Percentiles rank a stretch among this genome's conserved stretches.
Conservation (phyloP, 2,113 vertebrate genomes). For the Saccopteryx leptura region DNA sequence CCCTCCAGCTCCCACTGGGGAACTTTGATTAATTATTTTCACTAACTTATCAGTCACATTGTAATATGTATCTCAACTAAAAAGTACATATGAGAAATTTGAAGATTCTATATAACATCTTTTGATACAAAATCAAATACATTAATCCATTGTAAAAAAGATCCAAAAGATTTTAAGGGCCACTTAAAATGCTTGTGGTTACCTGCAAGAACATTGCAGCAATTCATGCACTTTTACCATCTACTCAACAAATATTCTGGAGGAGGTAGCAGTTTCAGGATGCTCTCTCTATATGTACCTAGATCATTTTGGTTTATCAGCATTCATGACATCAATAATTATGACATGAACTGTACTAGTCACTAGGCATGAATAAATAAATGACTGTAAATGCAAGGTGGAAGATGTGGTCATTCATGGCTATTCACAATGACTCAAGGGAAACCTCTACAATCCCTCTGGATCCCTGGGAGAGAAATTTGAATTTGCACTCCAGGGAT, state of each 20-base stretch:
- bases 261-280: not conserved
- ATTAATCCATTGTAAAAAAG: not conserved
- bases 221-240: not conserved
- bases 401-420: not conserved
- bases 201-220: not conserved
- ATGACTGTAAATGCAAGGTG: not conserved
- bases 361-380: not conserved
- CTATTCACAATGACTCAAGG: not conserved
- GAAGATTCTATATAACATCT: not conserved
- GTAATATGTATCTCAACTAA: not conserved
- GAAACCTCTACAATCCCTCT: not conserved
- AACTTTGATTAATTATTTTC: constrained; percentile 4
- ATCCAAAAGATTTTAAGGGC: not conserved
- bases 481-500: not conserved
- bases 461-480: not conserved
- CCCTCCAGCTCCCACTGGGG: not conserved
- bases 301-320: not conserved
- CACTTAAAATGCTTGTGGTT: not conserved
- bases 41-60: not conserved
- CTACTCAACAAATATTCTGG: not conserved
- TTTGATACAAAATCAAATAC: not conserved
- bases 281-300: too few relatives aligned
- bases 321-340: not conserved
- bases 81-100: not conserved
- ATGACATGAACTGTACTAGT: not conserved